Conservation (phyloP, 2,113 vertebrate species). For the Myotis brandtii region DNA sequence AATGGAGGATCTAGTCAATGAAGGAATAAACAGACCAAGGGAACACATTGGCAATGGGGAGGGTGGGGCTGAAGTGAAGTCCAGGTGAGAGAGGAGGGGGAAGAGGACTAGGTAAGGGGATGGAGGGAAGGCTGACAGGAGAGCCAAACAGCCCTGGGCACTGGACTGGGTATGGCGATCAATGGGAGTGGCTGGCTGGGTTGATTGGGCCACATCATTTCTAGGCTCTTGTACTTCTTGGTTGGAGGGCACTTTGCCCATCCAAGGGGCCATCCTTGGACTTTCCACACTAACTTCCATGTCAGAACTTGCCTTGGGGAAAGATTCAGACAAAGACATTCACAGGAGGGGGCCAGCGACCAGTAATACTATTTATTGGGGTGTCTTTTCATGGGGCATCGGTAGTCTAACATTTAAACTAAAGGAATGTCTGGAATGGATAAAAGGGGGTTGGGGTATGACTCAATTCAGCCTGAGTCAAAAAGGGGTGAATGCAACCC, state of each 20-base stretch:
- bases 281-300: not conserved
- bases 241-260: not conserved
- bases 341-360: not conserved
- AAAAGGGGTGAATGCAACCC: not conserved
- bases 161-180: not conserved
- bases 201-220: not conserved
- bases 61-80: not conserved
- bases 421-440: not conserved
- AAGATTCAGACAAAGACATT: constrained; percentile 10
- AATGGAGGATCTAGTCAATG: not conserved
- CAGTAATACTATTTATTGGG: not conserved
- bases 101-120: not conserved
- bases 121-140: not conserved
- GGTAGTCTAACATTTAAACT: constrained; percentile 34
- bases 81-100: not conserved
- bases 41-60: not conserved
- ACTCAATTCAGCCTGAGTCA: constrained; percentile 16
- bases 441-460: not conserved
- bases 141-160: not conserved
- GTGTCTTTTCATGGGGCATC: not conserved
- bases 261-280: not conserved
- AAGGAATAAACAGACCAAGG: not conserved
- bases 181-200: not conserved
- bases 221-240: not conserved
- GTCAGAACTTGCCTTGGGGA: constrained; percentile 5